Evolutionary conservation across 2,888 invertebrate species (phyloP).

Genomic region (Zaprionus obscuricornis): DNA sequence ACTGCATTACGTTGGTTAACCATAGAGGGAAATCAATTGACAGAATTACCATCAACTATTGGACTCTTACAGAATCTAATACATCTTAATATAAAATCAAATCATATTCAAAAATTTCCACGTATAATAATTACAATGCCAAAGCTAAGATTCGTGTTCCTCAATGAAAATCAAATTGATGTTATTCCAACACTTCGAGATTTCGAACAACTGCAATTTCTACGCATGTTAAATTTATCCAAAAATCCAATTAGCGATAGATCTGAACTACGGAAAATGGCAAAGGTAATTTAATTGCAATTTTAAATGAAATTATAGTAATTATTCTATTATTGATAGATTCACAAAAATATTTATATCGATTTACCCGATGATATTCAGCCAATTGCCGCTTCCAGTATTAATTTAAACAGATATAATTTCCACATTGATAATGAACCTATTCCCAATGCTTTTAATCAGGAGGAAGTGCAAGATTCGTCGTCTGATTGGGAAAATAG

Average conservation of each 20-base stretch:
- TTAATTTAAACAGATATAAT: neutral
- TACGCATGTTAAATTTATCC: constrained; percentile 85
- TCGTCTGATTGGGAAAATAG: constrained; percentile 87
- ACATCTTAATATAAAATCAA: constrained; percentile 87
- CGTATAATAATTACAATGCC: constrained; percentile 81
- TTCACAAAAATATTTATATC: constrained; percentile 54
- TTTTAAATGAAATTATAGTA: neutral
- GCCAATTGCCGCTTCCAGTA: neutral
- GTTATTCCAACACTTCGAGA: constrained; percentile 45
- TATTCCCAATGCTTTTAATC: constrained; percentile 34
- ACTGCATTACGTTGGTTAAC: constrained; percentile 87
- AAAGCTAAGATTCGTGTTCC: constrained; percentile 85
- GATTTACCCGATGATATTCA: constrained; percentile 40
- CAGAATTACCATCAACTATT: constrained; percentile 85
- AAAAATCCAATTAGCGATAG: constrained; percentile 84
- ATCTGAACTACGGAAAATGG: constrained; percentile 43
- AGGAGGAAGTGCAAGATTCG: constrained; percentile 68
- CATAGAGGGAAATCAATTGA: constrained; percentile 86
- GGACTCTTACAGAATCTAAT: constrained; percentile 85
- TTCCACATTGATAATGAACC: constrained; percentile 4
- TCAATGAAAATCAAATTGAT: constrained; percentile 84
- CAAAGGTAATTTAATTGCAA: constrained; percentile 33
- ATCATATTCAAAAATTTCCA: constrained; percentile 85
- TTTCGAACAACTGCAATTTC: constrained; percentile 65
- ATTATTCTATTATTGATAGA: constrained; percentile 17